These are phyloP conservation scores for Holcopasites calliopsidis DNA, from an alignment of 1,140 invertebrate genomes.

Conservation along the genomic window DNA sequence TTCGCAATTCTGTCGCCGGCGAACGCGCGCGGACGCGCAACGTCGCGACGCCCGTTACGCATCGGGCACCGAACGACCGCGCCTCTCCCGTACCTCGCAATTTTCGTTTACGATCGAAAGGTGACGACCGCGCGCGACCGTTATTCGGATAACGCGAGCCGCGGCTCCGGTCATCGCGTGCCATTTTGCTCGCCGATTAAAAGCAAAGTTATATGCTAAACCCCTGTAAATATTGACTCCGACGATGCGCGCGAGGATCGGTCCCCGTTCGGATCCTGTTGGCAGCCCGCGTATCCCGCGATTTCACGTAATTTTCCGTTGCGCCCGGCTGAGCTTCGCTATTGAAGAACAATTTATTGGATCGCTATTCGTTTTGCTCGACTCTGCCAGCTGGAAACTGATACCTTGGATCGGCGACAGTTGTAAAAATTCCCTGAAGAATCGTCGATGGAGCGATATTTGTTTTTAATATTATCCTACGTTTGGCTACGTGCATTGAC, in stretches of 20 bases:
- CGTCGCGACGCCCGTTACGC: neutral
- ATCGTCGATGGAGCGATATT: no score
- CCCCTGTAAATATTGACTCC: constrained; percentile 31
- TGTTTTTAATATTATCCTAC: no score
- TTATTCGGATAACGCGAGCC: constrained; percentile 57
- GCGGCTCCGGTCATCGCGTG: constrained; percentile 48
- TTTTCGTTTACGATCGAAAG: constrained; percentile 64
- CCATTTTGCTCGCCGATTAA: constrained; percentile 53
- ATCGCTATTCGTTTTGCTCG: no score
- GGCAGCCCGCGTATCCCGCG: neutral
- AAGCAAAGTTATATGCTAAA: constrained; percentile 55
- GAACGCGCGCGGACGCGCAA: neutral
- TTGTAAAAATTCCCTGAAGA: no score
- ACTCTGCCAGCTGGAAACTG: no score
- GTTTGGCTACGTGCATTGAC: no score
- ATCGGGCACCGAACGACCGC: constrained; percentile 53
- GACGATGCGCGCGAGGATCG: neutral
- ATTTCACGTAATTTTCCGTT: neutral
- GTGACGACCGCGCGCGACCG: constrained; percentile 10
- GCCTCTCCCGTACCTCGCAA: constrained; percentile 50
- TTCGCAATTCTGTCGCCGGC: constrained; percentile 12
- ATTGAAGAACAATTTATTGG: no score
- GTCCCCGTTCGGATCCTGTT: neutral
- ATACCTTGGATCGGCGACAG: no score
- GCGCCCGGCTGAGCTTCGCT: no score